Base-by-base conservation (phyloP, 2,113 vertebrate genomes). In the Ptychochromis oligacanthus region DNA sequence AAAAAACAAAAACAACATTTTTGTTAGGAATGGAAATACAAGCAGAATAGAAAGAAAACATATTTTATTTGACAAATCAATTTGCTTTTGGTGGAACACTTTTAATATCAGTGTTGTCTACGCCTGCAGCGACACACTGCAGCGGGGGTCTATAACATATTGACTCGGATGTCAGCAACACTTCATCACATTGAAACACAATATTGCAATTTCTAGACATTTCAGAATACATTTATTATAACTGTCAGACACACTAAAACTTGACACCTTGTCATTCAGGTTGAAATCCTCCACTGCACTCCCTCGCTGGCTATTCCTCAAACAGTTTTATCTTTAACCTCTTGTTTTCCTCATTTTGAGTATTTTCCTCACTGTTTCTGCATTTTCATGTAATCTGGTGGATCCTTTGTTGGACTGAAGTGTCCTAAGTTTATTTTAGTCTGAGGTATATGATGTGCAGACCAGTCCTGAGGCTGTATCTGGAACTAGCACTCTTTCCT, bases 381-480 rank as follows among this genome's bases (percentile, higher is more conserved):
- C 64, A 34, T 36, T 85, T 80, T 14, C 0, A 49, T 1, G 11
- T 59, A 58, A 56, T 74, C 52, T 24, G 65, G 56, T 82, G 52
- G n/a, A 70, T 75, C 14, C 40, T 49, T 79, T 22, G n/a, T 56
- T 60, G 56, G 11, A 77, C 77, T 52, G 17, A 22, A 59, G 24
- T 70, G 77, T 75, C 75, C 78, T 88, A 70, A 72, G 49, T 81
- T 89, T 82, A 49, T 87, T 87, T 83, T 49, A 81, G 75, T 91
- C 86, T 92, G 94, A 95, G 95, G 94, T 94, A 92, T 89, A 58
- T 88, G 80, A 90, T 89, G 90, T 92, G 90, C 93, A 93, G 88
- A 89, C 89, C 86, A 58, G 83, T 92, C 91, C 90, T 92, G 88
- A 94, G 91, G 90, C 87, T 91, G 81, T 59, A 84, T 79, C 89